Evolutionary conservation across 1,140 invertebrate species (phyloP), one percentile per base, ranked within the genome.

Genomic region (Orchesella cincta): DNA sequence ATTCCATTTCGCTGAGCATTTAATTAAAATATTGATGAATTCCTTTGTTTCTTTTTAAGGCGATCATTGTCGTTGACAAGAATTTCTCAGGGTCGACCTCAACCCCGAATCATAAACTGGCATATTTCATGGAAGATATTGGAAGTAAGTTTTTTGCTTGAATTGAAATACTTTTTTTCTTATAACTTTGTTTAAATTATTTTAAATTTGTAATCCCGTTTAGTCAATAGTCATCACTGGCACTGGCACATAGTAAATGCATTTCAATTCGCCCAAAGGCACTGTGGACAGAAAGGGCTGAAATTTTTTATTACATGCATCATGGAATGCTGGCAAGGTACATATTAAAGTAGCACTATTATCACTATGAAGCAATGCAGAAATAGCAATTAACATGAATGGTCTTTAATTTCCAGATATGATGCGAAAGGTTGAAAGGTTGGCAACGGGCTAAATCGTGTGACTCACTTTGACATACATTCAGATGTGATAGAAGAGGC

Each of bases 161-260:
- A n/a, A n/a, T n/a, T n/a, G n/a, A n/a, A n/a, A n/a, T n/a, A n/a
- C n/a, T n/a, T n/a, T n/a, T n/a, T n/a, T n/a, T n/a, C n/a, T n/a
- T n/a, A n/a, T n/a, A n/a, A n/a, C n/a, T n/a, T n/a, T n/a, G n/a
- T n/a, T n/a, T n/a, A n/a, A n/a, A n/a, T n/a, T n/a, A n/a, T n/a
- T n/a, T n/a, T n/a, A n/a, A n/a, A n/a, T n/a, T n/a, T n/a, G n/a
- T n/a, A n/a, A n/a, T n/a, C n/a, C n/a, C n/a, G n/a, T n/a, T n/a
- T n/a, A n/a, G 85, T 92, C 82, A 93, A 93, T 84, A 87, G 90
- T 36, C 91, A 92, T 82, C 91, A 95, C 82, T 95, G 93, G 93
- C 93, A 95, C 82, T 92, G 91, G 92, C 92, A 94, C 85, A 85
- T 93, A 74, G 91, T 93, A 1, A 93, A 93, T 83, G 92, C 92